phyloP scores from a whole-genome alignment of 2,888 invertebrate species.

The Nesidiocoris tenuis region DNA sequence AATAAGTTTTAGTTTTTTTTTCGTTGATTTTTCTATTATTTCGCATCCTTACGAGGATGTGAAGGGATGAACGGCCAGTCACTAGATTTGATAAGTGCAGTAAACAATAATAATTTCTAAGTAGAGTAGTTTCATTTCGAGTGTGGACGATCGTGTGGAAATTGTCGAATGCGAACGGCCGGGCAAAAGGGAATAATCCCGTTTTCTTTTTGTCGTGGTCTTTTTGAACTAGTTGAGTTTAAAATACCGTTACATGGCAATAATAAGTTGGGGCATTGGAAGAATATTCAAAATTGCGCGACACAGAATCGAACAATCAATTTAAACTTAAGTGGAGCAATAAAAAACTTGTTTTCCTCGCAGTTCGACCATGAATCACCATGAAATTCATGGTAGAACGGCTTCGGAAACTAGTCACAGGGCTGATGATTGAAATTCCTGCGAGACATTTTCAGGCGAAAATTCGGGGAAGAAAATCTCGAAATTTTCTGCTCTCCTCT shows the following conservation, averaged over 20 bases:
- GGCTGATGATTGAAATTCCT: too few relatives aligned
- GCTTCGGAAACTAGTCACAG: too few relatives aligned
- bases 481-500: too few relatives aligned
- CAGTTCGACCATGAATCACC: too few relatives aligned
- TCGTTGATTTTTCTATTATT: conserved; percentile 11
- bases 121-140: neutral
- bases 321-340: too few relatives aligned
- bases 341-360: too few relatives aligned
- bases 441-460: too few relatives aligned
- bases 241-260: conserved; percentile 45
- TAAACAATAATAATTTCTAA: conserved; percentile 33
- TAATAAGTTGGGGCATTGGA: conserved; percentile 46
- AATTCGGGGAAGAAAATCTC: too few relatives aligned
- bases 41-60: conserved; percentile 20
- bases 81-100: conserved; percentile 27
- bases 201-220: neutral
- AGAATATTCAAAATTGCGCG: conserved; percentile 14
- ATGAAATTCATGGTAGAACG: too few relatives aligned
- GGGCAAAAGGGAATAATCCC: neutral
- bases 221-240: neutral
- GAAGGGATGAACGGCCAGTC: conserved; percentile 36
- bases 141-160: neutral
- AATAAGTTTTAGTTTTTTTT: conserved; percentile 1
- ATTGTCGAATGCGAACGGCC: neutral
- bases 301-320: neutral